Evolutionary conservation across 2,888 invertebrate genomes (phyloP).

Genomic region (Catocala nupta): DNA sequence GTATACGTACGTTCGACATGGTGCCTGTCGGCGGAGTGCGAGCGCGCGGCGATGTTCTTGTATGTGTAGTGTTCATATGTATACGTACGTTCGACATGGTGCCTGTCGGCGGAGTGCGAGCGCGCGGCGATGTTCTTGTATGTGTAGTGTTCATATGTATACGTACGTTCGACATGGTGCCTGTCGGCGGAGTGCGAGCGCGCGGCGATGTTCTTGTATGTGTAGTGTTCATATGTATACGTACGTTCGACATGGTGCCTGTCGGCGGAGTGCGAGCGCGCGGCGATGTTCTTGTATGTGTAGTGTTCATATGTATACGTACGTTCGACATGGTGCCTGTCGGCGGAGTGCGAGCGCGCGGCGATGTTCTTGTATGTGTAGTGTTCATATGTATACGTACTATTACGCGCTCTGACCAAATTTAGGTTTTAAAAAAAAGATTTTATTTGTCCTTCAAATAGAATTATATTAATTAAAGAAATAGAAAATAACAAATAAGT

Average conservation of each 20-base stretch:
- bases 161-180: constrained; percentile 68
- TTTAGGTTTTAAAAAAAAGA: too few species aligned
- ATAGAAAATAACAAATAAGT: too few species aligned
- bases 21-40: constrained; percentile 88
- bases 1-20: constrained; percentile 58
- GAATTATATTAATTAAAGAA: too few species aligned
- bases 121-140: constrained; percentile 80
- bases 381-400: not conserved
- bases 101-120: constrained; percentile 89
- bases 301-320: not conserved
- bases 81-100: constrained; percentile 63
- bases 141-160: not conserved
- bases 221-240: not conserved
- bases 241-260: constrained; percentile 73
- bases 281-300: constrained; percentile 73
- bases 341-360: constrained; percentile 88
- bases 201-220: constrained; percentile 76
- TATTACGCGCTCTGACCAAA: too few species aligned
- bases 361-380: constrained; percentile 70
- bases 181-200: constrained; percentile 89
- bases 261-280: constrained; percentile 89
- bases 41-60: constrained; percentile 83
- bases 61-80: too few species aligned
- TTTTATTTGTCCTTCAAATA: too few species aligned
- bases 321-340: constrained; percentile 78